Evolutionary conservation across 2,888 invertebrate genomes (phyloP), one percentile per base, ranked within the genome.

Genomic region (Oscheius myriophilus): DNA sequence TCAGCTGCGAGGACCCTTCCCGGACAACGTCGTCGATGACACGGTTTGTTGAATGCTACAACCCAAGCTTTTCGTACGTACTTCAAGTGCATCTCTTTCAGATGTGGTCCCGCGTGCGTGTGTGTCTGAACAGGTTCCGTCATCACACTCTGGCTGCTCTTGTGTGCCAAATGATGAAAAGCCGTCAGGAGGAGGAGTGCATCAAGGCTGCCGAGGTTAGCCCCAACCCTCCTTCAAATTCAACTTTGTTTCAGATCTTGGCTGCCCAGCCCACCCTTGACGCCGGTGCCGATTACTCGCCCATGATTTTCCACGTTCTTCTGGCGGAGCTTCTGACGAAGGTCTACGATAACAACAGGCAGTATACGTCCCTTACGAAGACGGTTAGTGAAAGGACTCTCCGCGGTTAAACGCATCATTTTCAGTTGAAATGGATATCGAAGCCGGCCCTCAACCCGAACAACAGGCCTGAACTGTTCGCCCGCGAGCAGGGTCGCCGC

Each of bases 81-180:
- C 14, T n/a, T 9, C 12, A 42, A 16, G 12, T 54, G n/a, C 12
- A 1, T 33, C 14, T 14, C 53, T 61, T 69, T 41, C 39, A 69
- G 69, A n/a, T 64, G n/a, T 65, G 57, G 69, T n/a, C 14, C 23
- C 46, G 62, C 11, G 43, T 68, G 6, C 43, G 63, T 16, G 63
- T 57, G 2, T 68, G 68, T 49, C 41, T 68, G 21, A 63, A 33
- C 12, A 21, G 53, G 18, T 39, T 14, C 33, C 18, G 25, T 2
- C 41, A 41, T 16, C 57, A 63, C 57, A 62, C 62, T 7, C 41
- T 69, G 51, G 64, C 64, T 25, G 64, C 65, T 6, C 33, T 69
- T 7, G 33, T 57, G 14, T 67, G 67, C 51, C 67, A 67, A 21
- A 26, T 46, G 4, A 26, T 67, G 11, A 52, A 53, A 25, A 39